Conservation (phyloP, 2,888 invertebrate species). For the Drosophila melanocephala region DNA sequence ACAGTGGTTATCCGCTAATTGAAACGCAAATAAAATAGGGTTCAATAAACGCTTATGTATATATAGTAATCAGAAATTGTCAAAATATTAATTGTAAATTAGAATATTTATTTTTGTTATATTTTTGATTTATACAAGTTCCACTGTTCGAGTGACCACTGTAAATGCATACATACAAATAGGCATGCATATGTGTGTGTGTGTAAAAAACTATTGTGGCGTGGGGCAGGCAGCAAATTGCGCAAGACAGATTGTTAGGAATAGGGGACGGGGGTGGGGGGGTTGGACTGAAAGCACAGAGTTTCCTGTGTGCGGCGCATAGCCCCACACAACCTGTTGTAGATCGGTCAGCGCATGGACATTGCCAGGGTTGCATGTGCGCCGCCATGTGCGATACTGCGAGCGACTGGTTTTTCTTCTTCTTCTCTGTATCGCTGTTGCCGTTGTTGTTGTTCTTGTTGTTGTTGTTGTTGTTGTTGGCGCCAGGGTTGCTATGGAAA, state of each 20-base stretch:
- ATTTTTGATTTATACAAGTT: not conserved
- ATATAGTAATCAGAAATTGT: not conserved
- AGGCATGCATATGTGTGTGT: not conserved
- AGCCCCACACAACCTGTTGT: constrained; percentile 55
- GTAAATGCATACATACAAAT: constrained; percentile 7
- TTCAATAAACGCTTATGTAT: not conserved
- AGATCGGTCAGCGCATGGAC: constrained; percentile 59
- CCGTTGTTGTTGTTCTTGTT: constrained; percentile 22
- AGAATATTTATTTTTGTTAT: not conserved
- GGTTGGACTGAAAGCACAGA: constrained; percentile 4
- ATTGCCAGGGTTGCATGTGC: constrained; percentile 59
- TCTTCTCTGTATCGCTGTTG: not conserved
- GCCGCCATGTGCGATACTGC: constrained; percentile 60
- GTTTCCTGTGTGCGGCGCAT: constrained; percentile 55
- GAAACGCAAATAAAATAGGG: not conserved
- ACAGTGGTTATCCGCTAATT: not conserved
- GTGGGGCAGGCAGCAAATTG: constrained; percentile 50
- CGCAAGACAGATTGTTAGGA: constrained; percentile 35
- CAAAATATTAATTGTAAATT: not conserved
- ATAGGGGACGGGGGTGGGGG: not conserved
- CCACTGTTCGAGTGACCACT: not conserved
- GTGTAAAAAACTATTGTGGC: constrained; percentile 36
- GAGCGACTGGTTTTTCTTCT: constrained; percentile 28
- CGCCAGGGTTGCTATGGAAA: constrained; percentile 78
- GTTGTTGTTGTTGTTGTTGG: constrained; percentile 57